Base-by-base conservation (phyloP, 2,797 vertebrate genomes). In the Rallus crepitans region DNA sequence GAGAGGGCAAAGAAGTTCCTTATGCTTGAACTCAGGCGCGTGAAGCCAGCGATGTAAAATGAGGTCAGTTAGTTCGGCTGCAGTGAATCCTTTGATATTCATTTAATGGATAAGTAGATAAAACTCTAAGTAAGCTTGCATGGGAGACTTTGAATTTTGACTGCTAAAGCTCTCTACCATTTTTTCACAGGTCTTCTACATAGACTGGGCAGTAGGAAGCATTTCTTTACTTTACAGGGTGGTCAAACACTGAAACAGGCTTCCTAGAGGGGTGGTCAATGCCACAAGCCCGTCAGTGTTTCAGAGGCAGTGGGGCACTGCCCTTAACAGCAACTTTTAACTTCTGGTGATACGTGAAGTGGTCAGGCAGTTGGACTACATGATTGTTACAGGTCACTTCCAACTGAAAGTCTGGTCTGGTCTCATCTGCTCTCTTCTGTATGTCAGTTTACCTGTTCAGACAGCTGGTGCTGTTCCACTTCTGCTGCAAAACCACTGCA, bases 71-170 rank as follows among this genome's bases (percentile, higher is more conserved):
- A 73, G 56, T 84, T 78, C 53, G 75, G 93, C 80, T 91, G 69
- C 69, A 75, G 50, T 66, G 93, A 94, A 80, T 90, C 89, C 86
- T 97, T 96, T 94, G 89, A 96, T 96, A 95, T 93, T 96, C 76
- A 56, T 95, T 96, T 94, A 96, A 94, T 90, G 88, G 72, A 57
- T 94, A 95, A 95, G 93, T 82, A 95, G 96, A 81, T 95, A 92
- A 82, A 95, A 93, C 60, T 94, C 68, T 82, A 89, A 86, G 71
- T 81, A 87, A 93, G 89, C 89, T 91, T 64, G 48, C 76, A 66
- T 66, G 24, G 20, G 25, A 87, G 89, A 81, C 73, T 95, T 95
- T 89, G 96, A 94, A 90, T 94, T 93, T 94, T 92, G 92, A 92
- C 90, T 94, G 20, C 71, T 77, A 83, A 92, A 92, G 80, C 89